Evolutionary conservation across 2,888 invertebrate species (phyloP), one percentile per base, ranked within the genome.

Genomic region (Sphaerophoria rueppellii): DNA sequence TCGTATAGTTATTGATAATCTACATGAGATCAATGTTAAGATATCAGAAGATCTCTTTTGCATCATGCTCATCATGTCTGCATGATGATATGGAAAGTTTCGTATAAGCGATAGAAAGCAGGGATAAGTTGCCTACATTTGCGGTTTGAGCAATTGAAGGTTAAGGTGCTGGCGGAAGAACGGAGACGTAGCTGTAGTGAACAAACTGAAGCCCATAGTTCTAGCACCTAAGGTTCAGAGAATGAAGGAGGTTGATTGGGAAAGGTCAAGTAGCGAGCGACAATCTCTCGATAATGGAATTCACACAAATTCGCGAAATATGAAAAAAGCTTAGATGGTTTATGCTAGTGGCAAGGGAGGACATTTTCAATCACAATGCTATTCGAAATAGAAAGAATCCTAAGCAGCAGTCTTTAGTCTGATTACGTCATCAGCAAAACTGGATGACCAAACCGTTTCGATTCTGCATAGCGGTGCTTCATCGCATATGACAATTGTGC

Each of bases 401-500:
- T 35, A 35, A 57, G 57, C 57, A 14, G 57, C 57, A 37, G 57
- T 57, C 32, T 37, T 57, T 6, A n/a, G 57, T 37, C 14, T 57
- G 57, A 2, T 2, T 11, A 57, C 57, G 57, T 0, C 57, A 57
- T 55, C 34, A 32, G 32, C 32, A 32, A 54, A 54, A 32, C 54
- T 24, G 0, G 6, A 54, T 11, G 11, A 54, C n/a, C 57, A 57
- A 57, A 57, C 35, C 9, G 57, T 57, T 57, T 72, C 60, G 72
- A 14, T 46, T 52, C 14, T 60, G 2, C 60, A 72, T 60, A 72
- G 72, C 40, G 72, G 61, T 14, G 37, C 72, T n/a, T 60, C 72
- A 1, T 50, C 37, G 6, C 72, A 72, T 32, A 60, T 72, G 24
- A 50, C 48, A 34, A 71, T n/a, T 32, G 43, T 35, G 32, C 43